Conservation (phyloP, 1,140 invertebrate genomes). For the Tetramorium simillimum region DNA sequence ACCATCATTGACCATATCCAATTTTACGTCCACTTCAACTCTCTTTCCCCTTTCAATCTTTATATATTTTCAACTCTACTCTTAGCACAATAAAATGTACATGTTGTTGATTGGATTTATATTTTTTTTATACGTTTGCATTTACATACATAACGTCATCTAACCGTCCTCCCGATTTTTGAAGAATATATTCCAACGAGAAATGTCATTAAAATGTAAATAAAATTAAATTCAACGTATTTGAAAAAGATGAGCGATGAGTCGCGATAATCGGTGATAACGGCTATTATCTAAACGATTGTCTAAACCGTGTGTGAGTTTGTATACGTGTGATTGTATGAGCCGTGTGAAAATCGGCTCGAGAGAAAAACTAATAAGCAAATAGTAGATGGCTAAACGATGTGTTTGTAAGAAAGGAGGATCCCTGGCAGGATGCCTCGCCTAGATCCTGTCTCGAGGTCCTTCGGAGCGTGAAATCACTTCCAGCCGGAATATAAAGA, state of each 20-base stretch:
- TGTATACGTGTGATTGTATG: too few relatives aligned
- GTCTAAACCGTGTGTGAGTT: too few relatives aligned
- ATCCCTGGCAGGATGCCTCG: slow-evolving; percentile 80
- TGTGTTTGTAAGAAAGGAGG: slow-evolving; percentile 31
- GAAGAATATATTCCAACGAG: too few relatives aligned
- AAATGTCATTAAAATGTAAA: background rate
- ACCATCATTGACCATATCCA: slow-evolving; percentile 28
- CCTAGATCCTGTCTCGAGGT: slow-evolving; percentile 83
- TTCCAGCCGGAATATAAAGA: slow-evolving; percentile 79
- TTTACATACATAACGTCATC: background rate
- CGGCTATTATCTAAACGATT: background rate
- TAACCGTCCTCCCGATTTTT: background rate
- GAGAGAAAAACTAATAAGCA: slow-evolving; percentile 17
- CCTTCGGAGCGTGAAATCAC: slow-evolving; percentile 83
- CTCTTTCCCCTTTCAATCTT: background rate
- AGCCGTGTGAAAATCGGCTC: background rate
- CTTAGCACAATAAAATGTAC: background rate
- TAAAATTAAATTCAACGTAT: background rate
- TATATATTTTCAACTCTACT: slow-evolving; percentile 8
- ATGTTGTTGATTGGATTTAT: background rate
- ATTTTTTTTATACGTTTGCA: background rate
- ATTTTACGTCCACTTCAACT: slow-evolving; percentile 20
- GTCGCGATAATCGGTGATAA: background rate
- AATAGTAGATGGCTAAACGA: slow-evolving; percentile 38
- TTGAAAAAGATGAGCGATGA: background rate